Conservation (phyloP, 2,113 vertebrate genomes). For the Hylia prasina region DNA sequence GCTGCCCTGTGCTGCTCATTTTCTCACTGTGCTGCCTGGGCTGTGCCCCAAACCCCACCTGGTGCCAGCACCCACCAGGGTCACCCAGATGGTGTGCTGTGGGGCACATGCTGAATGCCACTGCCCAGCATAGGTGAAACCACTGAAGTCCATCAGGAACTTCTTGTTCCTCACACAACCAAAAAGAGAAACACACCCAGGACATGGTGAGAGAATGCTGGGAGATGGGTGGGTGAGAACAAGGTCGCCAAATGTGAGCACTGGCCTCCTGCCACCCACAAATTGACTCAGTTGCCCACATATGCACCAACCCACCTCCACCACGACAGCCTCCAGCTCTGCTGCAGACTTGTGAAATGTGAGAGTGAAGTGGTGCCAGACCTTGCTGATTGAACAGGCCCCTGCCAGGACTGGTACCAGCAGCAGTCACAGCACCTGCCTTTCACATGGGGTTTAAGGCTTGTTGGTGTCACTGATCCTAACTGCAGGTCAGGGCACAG, state of each 20-base stretch:
- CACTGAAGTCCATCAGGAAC: accelerated
- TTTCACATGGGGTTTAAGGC: background rate
- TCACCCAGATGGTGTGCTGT: accelerated
- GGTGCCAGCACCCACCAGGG: background rate
- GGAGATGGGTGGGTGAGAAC: background rate
- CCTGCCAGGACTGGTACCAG: background rate
- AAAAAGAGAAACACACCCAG: background rate
- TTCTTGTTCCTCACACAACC: background rate
- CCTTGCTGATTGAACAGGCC: background rate
- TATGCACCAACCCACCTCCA: background rate
- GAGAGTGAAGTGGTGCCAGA: accelerated
- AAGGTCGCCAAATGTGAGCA: background rate
- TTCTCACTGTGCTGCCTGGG: background rate
- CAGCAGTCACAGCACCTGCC: background rate
- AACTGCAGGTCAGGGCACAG: background rate
- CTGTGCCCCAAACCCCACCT: background rate
- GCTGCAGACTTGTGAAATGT: background rate
- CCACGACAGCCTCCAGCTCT: accelerated
- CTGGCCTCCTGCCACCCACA: accelerated
- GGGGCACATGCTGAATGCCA: accelerated
- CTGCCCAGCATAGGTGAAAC: background rate
- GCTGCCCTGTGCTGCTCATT: accelerated
- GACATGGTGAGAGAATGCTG: accelerated
- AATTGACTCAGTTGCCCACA: accelerated
- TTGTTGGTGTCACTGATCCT: background rate